Base-by-base conservation (phyloP, 2,888 invertebrate species). In the Baccha elongata region DNA sequence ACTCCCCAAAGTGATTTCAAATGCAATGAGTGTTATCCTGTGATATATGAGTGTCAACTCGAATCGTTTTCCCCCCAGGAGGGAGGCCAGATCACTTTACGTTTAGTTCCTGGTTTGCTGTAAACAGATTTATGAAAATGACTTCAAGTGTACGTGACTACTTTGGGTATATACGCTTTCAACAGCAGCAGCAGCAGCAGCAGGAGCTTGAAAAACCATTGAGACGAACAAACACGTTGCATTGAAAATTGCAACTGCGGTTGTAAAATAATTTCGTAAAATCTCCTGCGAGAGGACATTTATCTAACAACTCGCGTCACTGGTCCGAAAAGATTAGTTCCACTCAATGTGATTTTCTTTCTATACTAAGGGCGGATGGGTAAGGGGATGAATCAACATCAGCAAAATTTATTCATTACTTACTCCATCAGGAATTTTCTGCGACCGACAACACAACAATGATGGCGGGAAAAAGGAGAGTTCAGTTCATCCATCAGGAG, bases 71-170 rank as follows among this genome's bases (percentile, higher is more conserved):
- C 44, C 48, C 69, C 32, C 5, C 10, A 7, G 13, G 40, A 32
- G 35, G 64, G 35, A 26, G 15, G 44, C 3, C 15, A 37, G 23
- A 44, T 29, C 73, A 48, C 46, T 23, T 60, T 42, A 23, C 60
- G 32, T 48, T 37, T 40, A 55, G 55, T 55, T 52, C 75, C 53
- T 44, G 50, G 48, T 62, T 40, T 67, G 68, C 72, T 83, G 78
- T 83, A 78, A 83, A 83, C 83, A 78, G 83, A 83, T 83, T 83
- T 83, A 83, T 83, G 83, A 83, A 83, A 83, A 83, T 78, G 60
- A 78, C 83, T 83, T 55, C 67, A 48, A 48, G 48, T 50, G 72
- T 72, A 83, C 83, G 83, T 83, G 83, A 83, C 83, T 68, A 55
- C 72, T 83, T 62, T 19, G 44, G 23, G 21, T 32, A n/a, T n/a